Evolutionary conservation across 2,113 vertebrate genomes (phyloP).

Genomic region (Morone saxatilis): DNA sequence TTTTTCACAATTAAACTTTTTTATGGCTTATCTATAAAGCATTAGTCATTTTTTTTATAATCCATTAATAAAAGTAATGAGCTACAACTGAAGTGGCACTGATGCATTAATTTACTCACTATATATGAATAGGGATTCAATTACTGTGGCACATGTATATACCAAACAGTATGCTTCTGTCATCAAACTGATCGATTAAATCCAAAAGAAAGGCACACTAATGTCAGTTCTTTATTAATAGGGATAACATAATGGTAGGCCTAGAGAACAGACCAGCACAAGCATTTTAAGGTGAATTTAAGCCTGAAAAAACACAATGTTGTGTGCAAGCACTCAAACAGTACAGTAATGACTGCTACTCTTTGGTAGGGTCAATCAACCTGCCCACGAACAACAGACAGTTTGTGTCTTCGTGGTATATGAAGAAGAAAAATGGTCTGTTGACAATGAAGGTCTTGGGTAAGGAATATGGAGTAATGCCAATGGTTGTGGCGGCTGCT

Average conservation of each 20-base stretch:
- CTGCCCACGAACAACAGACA: constrained; percentile 92
- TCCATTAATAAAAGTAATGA: neutral
- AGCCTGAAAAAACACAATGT: constrained; percentile 5
- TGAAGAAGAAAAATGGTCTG: constrained; percentile 91
- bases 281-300: neutral
- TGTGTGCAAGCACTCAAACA: neutral
- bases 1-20: neutral
- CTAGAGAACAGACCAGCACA: neutral
- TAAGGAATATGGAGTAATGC: constrained; percentile 87
- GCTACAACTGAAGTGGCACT: neutral
- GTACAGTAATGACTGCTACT: constrained; percentile 35
- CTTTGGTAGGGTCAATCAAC: constrained; percentile 88
- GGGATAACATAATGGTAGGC: neutral
- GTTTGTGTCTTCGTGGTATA: constrained; percentile 90
- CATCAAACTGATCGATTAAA: neutral
- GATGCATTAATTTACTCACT: neutral
- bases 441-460: constrained; percentile 85
- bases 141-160: neutral
- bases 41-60: neutral
- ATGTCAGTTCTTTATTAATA: constrained; percentile 29
- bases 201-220: neutral
- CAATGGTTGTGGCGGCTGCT: constrained; percentile 79
- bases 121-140: neutral
- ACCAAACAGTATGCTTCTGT: neutral
- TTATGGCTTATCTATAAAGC: neutral